These are phyloP conservation scores for Trinectes maculatus DNA, from an alignment of 2,113 vertebrate genomes.

Conservation along the genomic window DNA sequence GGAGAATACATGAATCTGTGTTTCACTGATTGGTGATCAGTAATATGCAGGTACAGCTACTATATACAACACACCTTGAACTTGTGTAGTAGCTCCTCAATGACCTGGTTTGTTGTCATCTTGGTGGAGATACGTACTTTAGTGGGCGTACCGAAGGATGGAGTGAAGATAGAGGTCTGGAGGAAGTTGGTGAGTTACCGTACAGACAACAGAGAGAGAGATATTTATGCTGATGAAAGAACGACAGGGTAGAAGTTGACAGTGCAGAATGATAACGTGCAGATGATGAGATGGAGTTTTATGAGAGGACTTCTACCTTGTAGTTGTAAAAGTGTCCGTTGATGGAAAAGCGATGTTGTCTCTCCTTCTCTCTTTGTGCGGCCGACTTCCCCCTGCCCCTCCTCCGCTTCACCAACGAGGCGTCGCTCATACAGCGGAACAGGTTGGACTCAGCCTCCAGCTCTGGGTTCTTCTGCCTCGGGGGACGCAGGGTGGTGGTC, in stretches of 20 bases:
- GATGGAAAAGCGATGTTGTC: conserved; percentile 89
- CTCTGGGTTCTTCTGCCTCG: conserved; percentile 60
- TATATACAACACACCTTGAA: conserved; percentile 86
- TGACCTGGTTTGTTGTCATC: conserved; percentile 90
- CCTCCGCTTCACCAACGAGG: conserved; percentile 82
- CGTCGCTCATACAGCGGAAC: conserved; percentile 84
- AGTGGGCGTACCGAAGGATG: conserved; percentile 87
- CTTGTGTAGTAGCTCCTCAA: conserved; percentile 89
- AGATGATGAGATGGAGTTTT: too few relatives aligned
- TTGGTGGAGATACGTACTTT: conserved; percentile 88
- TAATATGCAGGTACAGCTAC: background rate
- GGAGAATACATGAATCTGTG: too few relatives aligned
- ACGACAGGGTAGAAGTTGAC: too few relatives aligned
- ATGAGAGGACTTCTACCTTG: conserved; percentile 82
- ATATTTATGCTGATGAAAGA: too few relatives aligned
- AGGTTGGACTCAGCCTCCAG: conserved; percentile 80
- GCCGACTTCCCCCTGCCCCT: conserved; percentile 66
- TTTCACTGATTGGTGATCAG: background rate
- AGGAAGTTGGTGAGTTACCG: background rate
- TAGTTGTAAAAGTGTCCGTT: conserved; percentile 96
- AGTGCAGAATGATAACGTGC: background rate
- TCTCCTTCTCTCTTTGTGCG: conserved; percentile 73
- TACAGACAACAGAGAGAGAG: too few relatives aligned
- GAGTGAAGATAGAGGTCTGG: conserved; percentile 93
- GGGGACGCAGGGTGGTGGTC: conserved; percentile 75